A percentile compares a stretch with the other conserved stretches of the same genome.
Evolutionary conservation across 2,888 invertebrate genomes (phyloP).

Genomic region (Leuctra nigra): DNA sequence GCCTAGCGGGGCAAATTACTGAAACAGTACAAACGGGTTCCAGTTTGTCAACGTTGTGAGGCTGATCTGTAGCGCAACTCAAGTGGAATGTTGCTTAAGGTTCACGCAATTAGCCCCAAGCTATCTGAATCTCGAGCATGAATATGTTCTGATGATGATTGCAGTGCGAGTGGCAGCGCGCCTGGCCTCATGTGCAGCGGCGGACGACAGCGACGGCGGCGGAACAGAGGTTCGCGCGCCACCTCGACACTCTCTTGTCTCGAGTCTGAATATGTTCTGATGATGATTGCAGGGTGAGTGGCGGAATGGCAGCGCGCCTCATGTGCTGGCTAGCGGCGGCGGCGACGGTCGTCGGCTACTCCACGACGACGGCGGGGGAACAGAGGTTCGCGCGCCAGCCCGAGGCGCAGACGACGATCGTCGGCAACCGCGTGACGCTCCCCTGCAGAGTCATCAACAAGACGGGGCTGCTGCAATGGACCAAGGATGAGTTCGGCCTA

Average conservation of each 20-base stretch:
- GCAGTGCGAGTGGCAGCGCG: background rate
- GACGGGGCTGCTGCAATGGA: conserved; percentile 91
- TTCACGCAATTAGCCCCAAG: conserved; percentile 15
- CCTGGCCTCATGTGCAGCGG: too few relatives aligned
- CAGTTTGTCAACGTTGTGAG: conserved; percentile 11
- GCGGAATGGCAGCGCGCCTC: conserved; percentile 30
- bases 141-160: too few relatives aligned
- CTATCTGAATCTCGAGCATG: background rate
- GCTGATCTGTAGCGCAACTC: background rate
- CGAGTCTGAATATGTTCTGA: background rate
- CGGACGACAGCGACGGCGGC: too few relatives aligned
- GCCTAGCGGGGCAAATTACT: conserved; percentile 7
- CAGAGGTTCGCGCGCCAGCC: conserved; percentile 92
- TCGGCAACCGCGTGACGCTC: conserved; percentile 80
- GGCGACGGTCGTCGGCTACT: conserved; percentile 40
- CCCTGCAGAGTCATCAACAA: conserved; percentile 87
- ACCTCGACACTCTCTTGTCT: too few relatives aligned
- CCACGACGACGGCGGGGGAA: conserved; percentile 47
- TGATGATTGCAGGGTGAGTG: conserved; percentile 8
- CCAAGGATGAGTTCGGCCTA: conserved; percentile 92
- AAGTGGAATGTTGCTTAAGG: conserved; percentile 13
- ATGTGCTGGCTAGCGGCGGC: conserved; percentile 34
- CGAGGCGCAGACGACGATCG: conserved; percentile 81
- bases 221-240: too few relatives aligned
- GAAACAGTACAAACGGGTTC: conserved; percentile 12